Percentiles rank a stretch among this genome's conserved stretches.
Evolutionary conservation across 2,113 vertebrate species (phyloP).

Genomic region (Apodemus speciosus): DNA sequence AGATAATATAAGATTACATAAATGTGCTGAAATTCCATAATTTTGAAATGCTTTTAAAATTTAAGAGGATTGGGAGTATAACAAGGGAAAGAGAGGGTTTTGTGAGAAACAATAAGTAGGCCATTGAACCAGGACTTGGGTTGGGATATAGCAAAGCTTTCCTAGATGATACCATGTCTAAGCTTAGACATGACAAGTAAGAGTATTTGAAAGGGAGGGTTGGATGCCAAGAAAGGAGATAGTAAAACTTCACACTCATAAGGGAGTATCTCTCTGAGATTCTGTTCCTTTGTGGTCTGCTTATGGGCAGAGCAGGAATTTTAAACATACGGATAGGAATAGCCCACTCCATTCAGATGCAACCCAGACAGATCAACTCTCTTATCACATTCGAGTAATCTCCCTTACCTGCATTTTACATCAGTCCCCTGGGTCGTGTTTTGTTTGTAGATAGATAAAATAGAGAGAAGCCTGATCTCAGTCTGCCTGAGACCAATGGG

Average conservation of each 20-base stretch:
- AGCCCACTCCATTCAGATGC: background rate
- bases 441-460: background rate
- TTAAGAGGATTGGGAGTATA: background rate
- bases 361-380: background rate
- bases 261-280: background rate
- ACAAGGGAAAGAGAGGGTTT: background rate
- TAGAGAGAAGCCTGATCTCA: background rate
- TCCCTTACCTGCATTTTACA: background rate
- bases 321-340: background rate
- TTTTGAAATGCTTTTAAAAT: background rate
- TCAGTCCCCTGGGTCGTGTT: background rate
- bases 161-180: background rate
- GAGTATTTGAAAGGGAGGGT: background rate
- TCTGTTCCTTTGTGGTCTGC: background rate
- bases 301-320: background rate
- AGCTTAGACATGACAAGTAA: background rate
- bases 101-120: background rate
- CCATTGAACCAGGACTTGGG: background rate
- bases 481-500: background rate
- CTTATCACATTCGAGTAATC: background rate
- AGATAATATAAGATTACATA: background rate
- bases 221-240: background rate
- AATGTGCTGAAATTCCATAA: background rate
- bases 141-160: background rate
- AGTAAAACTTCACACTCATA: background rate